Percentiles rank a stretch among this genome's conserved stretches.
Evolutionary conservation across 1,140 invertebrate genomes (phyloP).

Genomic region (Rhopalosiphum padi): DNA sequence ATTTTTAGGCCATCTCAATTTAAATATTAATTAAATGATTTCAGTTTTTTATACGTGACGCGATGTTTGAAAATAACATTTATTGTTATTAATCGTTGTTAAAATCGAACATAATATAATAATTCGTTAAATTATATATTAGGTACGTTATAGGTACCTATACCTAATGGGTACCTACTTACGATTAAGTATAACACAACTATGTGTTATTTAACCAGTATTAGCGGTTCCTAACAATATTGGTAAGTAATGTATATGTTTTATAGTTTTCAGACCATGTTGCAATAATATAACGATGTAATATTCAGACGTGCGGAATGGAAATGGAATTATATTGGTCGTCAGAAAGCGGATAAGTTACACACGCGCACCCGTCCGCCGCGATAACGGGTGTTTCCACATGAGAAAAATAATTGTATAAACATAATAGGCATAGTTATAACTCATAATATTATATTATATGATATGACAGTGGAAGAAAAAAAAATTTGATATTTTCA

Average conservation of each 20-base stretch:
- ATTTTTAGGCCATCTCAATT: too few species aligned
- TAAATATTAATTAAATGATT: too few species aligned
- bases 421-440: background rate
- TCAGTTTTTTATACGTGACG: too few species aligned
- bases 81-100: too few species aligned
- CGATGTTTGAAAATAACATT: too few species aligned
- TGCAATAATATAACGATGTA: too few species aligned
- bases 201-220: background rate
- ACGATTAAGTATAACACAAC: background rate
- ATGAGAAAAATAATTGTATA: conserved; percentile 20
- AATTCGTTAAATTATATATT: too few species aligned
- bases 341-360: background rate
- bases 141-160: background rate
- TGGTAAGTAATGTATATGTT: too few species aligned
- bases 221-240: too few species aligned
- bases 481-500: conserved; percentile 51
- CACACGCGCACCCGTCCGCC: background rate
- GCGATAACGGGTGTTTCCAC: conserved; percentile 2
- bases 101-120: too few species aligned
- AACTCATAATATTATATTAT: background rate
- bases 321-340: conserved; percentile 6
- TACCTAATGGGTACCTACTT: background rate
- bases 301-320: background rate
- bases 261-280: too few species aligned
- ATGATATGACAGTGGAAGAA: background rate